Evolutionary conservation across 2,113 vertebrate genomes (phyloP).

Genomic region (Myotis lucifugus): DNA sequence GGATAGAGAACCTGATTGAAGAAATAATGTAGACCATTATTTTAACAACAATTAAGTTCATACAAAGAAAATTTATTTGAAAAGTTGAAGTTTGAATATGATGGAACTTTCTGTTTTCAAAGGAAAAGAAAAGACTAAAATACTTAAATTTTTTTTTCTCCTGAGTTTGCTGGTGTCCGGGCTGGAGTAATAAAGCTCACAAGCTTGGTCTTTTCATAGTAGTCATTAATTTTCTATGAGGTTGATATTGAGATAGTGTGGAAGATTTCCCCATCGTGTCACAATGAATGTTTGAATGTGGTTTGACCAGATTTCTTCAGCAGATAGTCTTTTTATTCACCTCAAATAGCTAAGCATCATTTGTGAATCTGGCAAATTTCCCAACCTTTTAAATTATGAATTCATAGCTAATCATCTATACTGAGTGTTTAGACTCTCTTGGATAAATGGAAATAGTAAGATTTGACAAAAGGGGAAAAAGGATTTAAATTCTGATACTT

Average conservation of each 20-base stretch:
- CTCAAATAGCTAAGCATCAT: background rate
- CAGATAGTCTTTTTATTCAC: background rate
- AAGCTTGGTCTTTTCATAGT: conserved; percentile 46
- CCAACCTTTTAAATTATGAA: conserved; percentile 1
- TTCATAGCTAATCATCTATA: background rate
- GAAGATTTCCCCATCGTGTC: conserved; percentile 37
- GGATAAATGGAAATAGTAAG: conserved; percentile 2
- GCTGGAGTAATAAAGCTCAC: conserved; percentile 54
- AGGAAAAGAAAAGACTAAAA: conserved; percentile 38
- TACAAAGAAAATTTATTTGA: conserved; percentile 34
- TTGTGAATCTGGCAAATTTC: background rate
- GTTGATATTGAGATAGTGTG: conserved; percentile 24
- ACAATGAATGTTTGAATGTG: background rate
- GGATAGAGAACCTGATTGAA: too few relatives aligned
- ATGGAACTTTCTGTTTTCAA: conserved; percentile 46
- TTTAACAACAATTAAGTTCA: conserved; percentile 56
- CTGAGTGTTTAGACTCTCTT: background rate
- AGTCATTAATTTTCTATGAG: conserved; percentile 67
- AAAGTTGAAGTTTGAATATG: conserved; percentile 62
- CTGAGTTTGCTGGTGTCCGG: conserved; percentile 52
- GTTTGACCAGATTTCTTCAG: conserved; percentile 47
- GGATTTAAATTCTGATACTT: background rate
- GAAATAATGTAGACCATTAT: conserved; percentile 24
- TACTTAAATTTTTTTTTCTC: conserved; percentile 24
- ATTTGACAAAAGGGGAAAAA: background rate